Evolutionary conservation across 2,888 invertebrate genomes (phyloP).

Genomic region (Pelosia muscerda): DNA sequence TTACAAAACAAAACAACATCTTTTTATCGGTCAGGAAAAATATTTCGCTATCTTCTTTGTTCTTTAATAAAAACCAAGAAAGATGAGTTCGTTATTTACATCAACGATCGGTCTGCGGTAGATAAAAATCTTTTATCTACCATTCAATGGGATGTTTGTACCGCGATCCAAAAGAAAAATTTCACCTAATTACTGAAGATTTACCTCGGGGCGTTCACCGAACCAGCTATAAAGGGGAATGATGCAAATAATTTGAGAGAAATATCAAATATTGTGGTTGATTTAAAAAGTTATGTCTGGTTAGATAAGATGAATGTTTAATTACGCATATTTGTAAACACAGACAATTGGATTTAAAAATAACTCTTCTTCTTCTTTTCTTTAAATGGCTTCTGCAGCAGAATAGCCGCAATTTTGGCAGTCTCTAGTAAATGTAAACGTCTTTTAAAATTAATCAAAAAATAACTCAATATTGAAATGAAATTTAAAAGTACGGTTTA

Average conservation of each 20-base stretch:
- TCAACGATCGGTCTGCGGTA: conserved; percentile 68
- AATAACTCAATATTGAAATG: too few species aligned
- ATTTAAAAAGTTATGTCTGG: conserved; percentile 49
- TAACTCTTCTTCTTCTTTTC: too few species aligned
- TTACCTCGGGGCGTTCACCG: conserved; percentile 58
- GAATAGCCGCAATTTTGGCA: too few species aligned
- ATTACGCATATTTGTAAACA: conserved; percentile 33
- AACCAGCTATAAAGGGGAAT: conserved; percentile 57
- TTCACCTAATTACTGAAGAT: conserved; percentile 74
- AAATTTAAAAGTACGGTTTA: not conserved
- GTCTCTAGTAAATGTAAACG: too few species aligned
- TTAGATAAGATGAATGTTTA: conserved; percentile 31
- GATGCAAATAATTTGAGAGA: conserved; percentile 59
- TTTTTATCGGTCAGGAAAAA: conserved; percentile 43
- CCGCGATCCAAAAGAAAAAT: conserved; percentile 72
- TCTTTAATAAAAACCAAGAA: conserved; percentile 60
- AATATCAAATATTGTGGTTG: conserved; percentile 51
- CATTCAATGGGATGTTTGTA: conserved; percentile 77
- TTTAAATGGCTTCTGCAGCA: too few species aligned
- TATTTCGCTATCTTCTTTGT: conserved; percentile 52
- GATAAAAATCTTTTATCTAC: conserved; percentile 76
- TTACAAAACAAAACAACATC: conserved; percentile 42
- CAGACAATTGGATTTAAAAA: conserved; percentile 1
- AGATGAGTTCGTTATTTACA: conserved; percentile 77
- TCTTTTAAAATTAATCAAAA: too few species aligned